Percentiles rank a stretch among this genome's conserved stretches.
Evolutionary conservation across 2,797 vertebrate genomes (phyloP).

Genomic region (Xenopus petersii): DNA sequence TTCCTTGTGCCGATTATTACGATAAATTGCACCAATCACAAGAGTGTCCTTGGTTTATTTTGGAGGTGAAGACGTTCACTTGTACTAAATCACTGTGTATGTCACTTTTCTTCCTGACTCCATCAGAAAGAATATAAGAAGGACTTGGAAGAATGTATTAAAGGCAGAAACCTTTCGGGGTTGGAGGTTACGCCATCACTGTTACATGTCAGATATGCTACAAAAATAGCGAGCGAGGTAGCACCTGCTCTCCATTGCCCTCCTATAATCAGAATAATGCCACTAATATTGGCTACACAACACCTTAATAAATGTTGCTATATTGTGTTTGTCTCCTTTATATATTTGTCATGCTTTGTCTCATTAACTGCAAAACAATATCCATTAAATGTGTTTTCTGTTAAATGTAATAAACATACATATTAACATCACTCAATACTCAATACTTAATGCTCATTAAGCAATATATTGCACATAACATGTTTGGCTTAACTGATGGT

Average conservation of each 20-base stretch:
- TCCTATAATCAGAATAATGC: slow-evolving; percentile 51
- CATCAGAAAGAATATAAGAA: slow-evolving; percentile 98
- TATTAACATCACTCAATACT: no score
- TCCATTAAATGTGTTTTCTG: not conserved
- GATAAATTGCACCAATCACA: no score
- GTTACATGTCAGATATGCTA: slow-evolving; percentile 96
- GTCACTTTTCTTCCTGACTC: slow-evolving; percentile 69
- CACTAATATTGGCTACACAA: slow-evolving; percentile 52
- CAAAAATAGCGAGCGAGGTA: slow-evolving; percentile 99
- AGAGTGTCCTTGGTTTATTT: no score
- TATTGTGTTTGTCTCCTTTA: slow-evolving; percentile 43
- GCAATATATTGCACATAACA: not conserved
- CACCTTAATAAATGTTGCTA: slow-evolving; percentile 9
- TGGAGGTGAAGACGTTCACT: slow-evolving; percentile 17
- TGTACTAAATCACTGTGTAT: slow-evolving; percentile 56
- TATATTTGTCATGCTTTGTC: slow-evolving; percentile 43
- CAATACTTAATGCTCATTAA: not conserved
- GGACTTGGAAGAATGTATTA: slow-evolving; percentile 96
- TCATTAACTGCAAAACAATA: not conserved
- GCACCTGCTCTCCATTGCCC: slow-evolving; percentile 53
- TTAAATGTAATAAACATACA: not conserved
- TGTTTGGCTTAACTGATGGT: not conserved
- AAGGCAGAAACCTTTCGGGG: slow-evolving; percentile 95
- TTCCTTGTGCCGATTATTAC: no score
- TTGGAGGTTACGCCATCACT: slow-evolving; percentile 96